Conservation (phyloP, 2,888 invertebrate genomes). For the Mythimna impura region DNA sequence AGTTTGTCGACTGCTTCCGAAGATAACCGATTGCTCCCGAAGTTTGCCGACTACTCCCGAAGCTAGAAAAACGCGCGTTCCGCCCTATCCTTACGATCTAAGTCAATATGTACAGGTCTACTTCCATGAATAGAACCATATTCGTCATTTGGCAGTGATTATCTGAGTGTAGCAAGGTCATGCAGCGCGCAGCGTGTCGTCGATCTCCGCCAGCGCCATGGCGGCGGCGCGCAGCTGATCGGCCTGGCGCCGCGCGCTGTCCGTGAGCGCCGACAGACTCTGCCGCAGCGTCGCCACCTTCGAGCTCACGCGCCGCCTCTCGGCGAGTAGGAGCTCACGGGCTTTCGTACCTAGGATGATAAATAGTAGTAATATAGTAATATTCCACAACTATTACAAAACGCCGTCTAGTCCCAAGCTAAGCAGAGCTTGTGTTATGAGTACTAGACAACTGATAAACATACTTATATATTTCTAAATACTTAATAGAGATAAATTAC, state of each 20-base stretch:
- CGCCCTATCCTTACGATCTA: not conserved
- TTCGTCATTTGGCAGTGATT: not conserved
- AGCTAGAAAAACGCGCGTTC: not conserved
- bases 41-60: not conserved
- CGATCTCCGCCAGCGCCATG: conserved; percentile 75
- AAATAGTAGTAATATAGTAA: too few relatives aligned
- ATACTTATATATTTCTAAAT: too few relatives aligned
- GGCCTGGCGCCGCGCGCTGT: conserved; percentile 73
- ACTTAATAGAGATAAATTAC: too few relatives aligned
- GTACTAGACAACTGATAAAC: too few relatives aligned
- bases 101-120: not conserved
- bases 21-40: not conserved
- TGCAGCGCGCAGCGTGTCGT: conserved; percentile 75
- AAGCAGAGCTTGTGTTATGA: too few relatives aligned
- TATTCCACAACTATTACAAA: too few relatives aligned
- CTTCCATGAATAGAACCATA: not conserved
- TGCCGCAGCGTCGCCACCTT: conserved; percentile 71
- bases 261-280: conserved; percentile 72
- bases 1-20: not conserved
- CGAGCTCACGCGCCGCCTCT: conserved; percentile 71
- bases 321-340: conserved; percentile 73
- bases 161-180: conserved; percentile 46
- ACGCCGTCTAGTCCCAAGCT: too few relatives aligned
- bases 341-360: conserved; percentile 75
- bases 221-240: conserved; percentile 75